phyloP scores from a whole-genome alignment of 2,888 invertebrate genomes.

The Mechanitis messenoides region DNA sequence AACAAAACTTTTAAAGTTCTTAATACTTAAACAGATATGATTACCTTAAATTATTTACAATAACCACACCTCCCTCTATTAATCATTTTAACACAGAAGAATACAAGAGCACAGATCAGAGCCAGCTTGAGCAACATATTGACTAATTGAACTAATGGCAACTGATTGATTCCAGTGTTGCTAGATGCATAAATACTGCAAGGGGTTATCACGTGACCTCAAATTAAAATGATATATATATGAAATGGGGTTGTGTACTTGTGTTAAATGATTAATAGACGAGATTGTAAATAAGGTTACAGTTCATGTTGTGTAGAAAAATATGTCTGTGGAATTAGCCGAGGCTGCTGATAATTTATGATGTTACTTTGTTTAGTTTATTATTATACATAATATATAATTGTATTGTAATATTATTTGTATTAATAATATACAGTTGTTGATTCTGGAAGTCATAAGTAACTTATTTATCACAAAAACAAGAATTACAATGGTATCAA shows the following conservation, averaged over 20 bases:
- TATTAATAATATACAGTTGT: too few species aligned
- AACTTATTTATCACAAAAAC: too few species aligned
- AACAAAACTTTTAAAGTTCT: too few species aligned
- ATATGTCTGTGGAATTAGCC: constrained; percentile 7
- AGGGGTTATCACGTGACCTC: constrained; percentile 37
- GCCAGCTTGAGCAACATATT: constrained; percentile 63
- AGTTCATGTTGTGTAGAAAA: constrained; percentile 20
- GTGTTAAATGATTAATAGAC: constrained; percentile 34
- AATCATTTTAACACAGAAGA: constrained; percentile 59
- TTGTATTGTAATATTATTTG: too few species aligned
- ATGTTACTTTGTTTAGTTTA: too few species aligned
- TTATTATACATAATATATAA: too few species aligned
- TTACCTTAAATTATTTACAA: constrained; percentile 39
- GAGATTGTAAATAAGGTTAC: constrained; percentile 31
- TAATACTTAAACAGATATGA: neutral
- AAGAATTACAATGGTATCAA: too few species aligned
- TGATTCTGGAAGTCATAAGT: too few species aligned
- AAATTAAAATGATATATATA: constrained; percentile 28
- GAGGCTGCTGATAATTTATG: constrained; percentile 13
- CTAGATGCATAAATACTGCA: constrained; percentile 30
- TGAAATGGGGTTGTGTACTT: constrained; percentile 40
- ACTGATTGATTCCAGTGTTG: constrained; percentile 32
- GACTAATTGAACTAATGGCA: constrained; percentile 34
- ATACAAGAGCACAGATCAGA: constrained; percentile 56
- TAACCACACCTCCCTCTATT: constrained; percentile 44